phyloP scores from a whole-genome alignment of 35 echinoderm and acorn worm genomes.

The Lytechinus pictus region DNA sequence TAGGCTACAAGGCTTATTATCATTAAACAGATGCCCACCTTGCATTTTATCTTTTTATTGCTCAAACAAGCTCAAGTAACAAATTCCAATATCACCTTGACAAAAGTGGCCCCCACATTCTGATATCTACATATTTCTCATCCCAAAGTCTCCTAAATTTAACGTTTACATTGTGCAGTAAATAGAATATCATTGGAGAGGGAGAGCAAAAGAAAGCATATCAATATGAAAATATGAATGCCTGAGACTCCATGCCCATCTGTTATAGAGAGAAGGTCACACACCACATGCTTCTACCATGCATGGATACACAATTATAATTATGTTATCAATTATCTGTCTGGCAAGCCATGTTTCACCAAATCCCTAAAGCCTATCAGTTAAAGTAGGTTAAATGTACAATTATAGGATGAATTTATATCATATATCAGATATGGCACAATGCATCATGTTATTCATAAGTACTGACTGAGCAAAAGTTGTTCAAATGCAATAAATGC shows the following conservation, averaged over 20 bases:
- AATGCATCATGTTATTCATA: not conserved
- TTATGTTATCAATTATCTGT: conserved; percentile 5
- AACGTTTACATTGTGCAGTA: not conserved
- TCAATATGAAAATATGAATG: not conserved
- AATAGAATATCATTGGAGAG: not conserved
- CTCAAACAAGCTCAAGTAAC: no score
- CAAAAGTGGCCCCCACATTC: not conserved
- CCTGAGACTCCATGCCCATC: not conserved
- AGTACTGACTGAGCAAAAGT: not conserved
- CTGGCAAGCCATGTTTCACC: not conserved
- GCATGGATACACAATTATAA: conserved; percentile 19
- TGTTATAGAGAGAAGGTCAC: not conserved
- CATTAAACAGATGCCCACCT: no score
- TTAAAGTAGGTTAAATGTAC: not conserved
- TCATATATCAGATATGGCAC: not conserved
- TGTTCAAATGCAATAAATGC: no score
- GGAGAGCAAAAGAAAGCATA: not conserved
- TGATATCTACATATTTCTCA: not conserved
- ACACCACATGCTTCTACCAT: not conserved
- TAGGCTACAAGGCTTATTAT: no score
- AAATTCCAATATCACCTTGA: not conserved
- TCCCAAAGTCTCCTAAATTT: not conserved
- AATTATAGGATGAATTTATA: not conserved
- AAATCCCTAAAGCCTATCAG: not conserved
- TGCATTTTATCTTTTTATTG: no score